These are phyloP conservation scores for Callimorpha dominula DNA, from an alignment of 2,888 invertebrate species.

Conservation along the genomic window DNA sequence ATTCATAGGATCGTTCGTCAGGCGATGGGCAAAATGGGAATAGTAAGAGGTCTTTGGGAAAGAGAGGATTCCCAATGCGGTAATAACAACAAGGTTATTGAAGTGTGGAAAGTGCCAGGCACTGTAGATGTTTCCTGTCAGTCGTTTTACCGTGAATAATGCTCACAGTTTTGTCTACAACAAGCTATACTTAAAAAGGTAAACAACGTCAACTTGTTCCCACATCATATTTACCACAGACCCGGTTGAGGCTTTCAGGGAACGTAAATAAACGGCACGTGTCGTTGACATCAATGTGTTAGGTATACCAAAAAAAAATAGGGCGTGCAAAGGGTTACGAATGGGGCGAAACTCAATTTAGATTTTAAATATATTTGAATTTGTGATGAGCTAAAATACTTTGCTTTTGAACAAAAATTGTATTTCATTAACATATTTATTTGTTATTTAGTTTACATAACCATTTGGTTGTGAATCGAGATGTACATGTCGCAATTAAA, in stretches of 20 bases:
- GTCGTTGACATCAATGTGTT: conserved; percentile 12
- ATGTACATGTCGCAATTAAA: too few relatives aligned
- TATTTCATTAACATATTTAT: background rate
- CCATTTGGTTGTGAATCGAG: background rate
- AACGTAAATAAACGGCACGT: conserved; percentile 8
- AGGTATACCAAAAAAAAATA: conserved; percentile 6
- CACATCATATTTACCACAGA: conserved; percentile 3
- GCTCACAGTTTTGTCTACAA: background rate
- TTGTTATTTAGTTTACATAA: background rate
- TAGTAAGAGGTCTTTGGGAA: too few relatives aligned
- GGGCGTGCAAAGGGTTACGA: conserved; percentile 4
- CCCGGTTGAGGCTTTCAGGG: conserved; percentile 7
- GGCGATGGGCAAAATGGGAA: too few relatives aligned
- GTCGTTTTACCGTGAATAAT: too few relatives aligned
- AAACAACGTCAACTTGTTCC: conserved; percentile 1
- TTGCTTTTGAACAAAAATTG: conserved; percentile 8
- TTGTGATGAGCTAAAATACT: conserved; percentile 18
- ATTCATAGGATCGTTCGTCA: background rate
- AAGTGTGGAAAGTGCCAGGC: background rate
- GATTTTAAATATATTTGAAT: conserved; percentile 42
- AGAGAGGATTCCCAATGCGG: too few relatives aligned
- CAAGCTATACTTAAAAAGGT: background rate
- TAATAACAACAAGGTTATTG: background rate
- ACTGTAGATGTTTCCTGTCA: background rate
- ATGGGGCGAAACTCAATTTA: conserved; percentile 28